Evolutionary conservation across 2,797 vertebrate genomes (phyloP).

Genomic region (Mionectes olivaceus): DNA sequence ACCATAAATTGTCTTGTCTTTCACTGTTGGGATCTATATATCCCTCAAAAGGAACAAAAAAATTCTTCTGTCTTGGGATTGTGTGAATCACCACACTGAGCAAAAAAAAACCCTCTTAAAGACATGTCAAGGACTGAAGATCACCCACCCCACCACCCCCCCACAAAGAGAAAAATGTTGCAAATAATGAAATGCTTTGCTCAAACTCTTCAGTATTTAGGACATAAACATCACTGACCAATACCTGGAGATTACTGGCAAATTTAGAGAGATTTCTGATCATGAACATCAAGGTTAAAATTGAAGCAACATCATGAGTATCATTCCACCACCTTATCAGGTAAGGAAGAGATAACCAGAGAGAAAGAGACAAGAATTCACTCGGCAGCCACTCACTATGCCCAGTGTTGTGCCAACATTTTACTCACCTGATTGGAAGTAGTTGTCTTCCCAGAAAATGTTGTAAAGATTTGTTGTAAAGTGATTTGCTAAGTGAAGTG

Average conservation of each 20-base stretch:
- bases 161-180: not conserved
- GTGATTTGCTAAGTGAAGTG: not conserved
- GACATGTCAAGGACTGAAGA: not conserved
- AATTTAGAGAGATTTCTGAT: not conserved
- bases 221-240: not conserved
- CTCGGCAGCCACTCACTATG: not conserved
- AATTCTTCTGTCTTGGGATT: not conserved
- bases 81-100: not conserved
- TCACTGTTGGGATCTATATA: not conserved
- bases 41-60: not conserved
- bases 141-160: not conserved
- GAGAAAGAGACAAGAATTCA: not conserved
- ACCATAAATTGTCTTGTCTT: not conserved
- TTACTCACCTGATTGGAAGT: not conserved
- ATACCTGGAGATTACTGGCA: not conserved
- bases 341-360: not conserved
- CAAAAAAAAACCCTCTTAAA: not conserved
- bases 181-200: not conserved
- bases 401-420: not conserved
- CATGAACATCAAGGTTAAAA: not conserved
- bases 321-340: not conserved
- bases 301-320: not conserved
- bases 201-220: not conserved
- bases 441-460: not conserved
- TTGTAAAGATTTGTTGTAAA: no score